Evolutionary conservation across 2,797 vertebrate genomes (phyloP), one percentile per base, ranked within the genome.

Genomic region (Caiman crocodilus): DNA sequence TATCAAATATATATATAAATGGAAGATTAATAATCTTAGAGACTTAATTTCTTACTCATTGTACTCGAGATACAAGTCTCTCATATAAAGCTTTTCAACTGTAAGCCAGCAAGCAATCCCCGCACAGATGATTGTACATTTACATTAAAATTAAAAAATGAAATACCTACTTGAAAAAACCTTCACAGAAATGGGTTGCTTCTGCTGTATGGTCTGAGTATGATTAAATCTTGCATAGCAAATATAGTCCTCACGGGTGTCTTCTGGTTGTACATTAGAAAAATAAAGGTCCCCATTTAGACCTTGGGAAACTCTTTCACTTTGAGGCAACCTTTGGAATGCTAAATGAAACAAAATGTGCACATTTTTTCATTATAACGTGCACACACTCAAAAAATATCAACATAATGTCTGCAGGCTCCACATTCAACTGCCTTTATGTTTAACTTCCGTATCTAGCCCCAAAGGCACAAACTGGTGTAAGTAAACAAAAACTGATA

Each of bases 141-240:
- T 50, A 50, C 42, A 50, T 50, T 50, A 50, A 50, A 50, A 50
- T 87, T 79, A 81, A 73, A 80, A 85, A 90, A 78, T 42, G 60
- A 32, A 93, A 85, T 79, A 99, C 99, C 98, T 98, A 99, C 99
- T 98, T 98, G 98, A 98, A 95, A 99, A 92, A 94, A 99, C 99
- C 93, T 97, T 99, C 94, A 99, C 98, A 83, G 98, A 98, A 97
- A 99, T 99, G 76, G 99, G 99, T 92, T 99, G 99, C 92, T 99
- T 99, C 98, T 99, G 99, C 94, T 99, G 99, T 97, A 99, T 99
- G 95, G 99, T 99, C 97, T 99, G 99, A 0, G 99, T 99, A 96
- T 99, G 98, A 42, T 99, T 99, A 98, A 99, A 99, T 95, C 99
- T 99, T 89, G 99, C 99, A 65, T 99, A 99, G 96, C 99, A 99